phyloP scores from a whole-genome alignment of 2,113 vertebrate genomes.

The Lethenteron camtschaticum region DNA sequence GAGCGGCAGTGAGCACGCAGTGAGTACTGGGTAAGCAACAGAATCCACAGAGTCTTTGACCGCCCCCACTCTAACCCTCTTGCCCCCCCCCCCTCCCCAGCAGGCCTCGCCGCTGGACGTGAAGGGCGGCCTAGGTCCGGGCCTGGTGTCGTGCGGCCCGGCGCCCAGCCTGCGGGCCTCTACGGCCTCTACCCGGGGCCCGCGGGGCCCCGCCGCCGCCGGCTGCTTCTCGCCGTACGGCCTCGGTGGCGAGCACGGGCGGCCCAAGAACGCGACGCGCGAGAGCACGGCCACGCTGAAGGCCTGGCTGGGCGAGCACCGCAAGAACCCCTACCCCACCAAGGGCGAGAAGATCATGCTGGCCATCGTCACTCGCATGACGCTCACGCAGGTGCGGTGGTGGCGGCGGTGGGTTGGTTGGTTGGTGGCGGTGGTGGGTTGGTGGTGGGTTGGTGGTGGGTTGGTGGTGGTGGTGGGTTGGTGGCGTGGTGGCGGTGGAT shows the following conservation, averaged over 20 bases:
- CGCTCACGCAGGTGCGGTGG: constrained; percentile 31
- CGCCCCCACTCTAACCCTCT: background rate
- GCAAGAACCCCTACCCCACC: constrained; percentile 46
- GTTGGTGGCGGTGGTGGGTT: too few relatives aligned
- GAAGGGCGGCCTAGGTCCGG: constrained; percentile 69
- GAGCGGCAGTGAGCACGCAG: too few relatives aligned
- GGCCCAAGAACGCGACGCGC: constrained; percentile 88
- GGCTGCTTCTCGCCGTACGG: constrained; percentile 95
- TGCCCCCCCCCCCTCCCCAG: background rate
- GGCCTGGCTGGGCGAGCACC: constrained; percentile 66
- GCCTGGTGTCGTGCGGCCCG: background rate
- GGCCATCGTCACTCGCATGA: constrained; percentile 52
- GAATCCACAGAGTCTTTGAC: too few relatives aligned
- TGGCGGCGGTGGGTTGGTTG: too few relatives aligned
- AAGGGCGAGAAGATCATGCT: constrained; percentile 52
- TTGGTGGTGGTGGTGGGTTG: too few relatives aligned
- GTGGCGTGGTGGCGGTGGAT: too few relatives aligned
- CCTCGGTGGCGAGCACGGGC: constrained; percentile 85
- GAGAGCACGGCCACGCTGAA: constrained; percentile 89
- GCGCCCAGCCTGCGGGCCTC: background rate
- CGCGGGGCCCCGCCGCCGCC: constrained; percentile 53
- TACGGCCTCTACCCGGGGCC: constrained; percentile 7
- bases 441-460: too few relatives aligned
- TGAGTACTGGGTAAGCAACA: too few relatives aligned
- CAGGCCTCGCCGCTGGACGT: constrained; percentile 84